Evolutionary conservation across 2,888 invertebrate species (phyloP).

Genomic region (Oligia strigilis): DNA sequence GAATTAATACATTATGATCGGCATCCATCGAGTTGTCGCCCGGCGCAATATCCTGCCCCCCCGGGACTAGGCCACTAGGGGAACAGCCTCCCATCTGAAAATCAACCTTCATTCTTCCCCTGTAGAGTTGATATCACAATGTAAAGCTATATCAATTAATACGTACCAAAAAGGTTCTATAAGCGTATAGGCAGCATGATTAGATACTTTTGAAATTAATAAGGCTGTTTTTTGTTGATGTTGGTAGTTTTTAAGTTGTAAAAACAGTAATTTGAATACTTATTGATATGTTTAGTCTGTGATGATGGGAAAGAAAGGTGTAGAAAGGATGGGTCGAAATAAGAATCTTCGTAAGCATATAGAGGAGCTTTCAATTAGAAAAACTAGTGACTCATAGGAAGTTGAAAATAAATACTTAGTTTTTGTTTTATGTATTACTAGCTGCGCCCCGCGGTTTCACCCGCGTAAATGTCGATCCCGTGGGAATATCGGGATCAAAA

Average conservation of each 20-base stretch:
- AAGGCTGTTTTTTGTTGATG: constrained; percentile 57
- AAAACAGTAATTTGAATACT: constrained; percentile 63
- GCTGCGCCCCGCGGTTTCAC: too few species aligned
- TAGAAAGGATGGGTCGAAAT: background rate
- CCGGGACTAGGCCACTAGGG: constrained; percentile 64
- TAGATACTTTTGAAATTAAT: constrained; percentile 62
- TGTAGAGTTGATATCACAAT: constrained; percentile 1
- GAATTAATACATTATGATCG: constrained; percentile 65
- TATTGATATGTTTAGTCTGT: constrained; percentile 35
- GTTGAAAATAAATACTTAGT: background rate
- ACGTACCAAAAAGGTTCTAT: constrained; percentile 53
- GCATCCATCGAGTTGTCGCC: constrained; percentile 47
- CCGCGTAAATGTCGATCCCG: too few species aligned
- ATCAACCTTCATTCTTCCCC: constrained; percentile 6
- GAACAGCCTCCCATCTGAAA: constrained; percentile 26
- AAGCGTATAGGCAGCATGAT: constrained; percentile 54
- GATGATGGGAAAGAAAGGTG: constrained; percentile 22
- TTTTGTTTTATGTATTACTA: too few species aligned
- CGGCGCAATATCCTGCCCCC: constrained; percentile 72
- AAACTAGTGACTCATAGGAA: background rate
- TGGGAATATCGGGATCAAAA: too few species aligned
- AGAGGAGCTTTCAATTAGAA: background rate
- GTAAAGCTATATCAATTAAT: constrained; percentile 47
- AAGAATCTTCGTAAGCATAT: background rate
- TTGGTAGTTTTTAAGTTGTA: constrained; percentile 31